Evolutionary conservation across 2,797 vertebrate genomes (phyloP), one percentile per base, ranked within the genome.

Genomic region (Centroberyx gerrardi): DNA sequence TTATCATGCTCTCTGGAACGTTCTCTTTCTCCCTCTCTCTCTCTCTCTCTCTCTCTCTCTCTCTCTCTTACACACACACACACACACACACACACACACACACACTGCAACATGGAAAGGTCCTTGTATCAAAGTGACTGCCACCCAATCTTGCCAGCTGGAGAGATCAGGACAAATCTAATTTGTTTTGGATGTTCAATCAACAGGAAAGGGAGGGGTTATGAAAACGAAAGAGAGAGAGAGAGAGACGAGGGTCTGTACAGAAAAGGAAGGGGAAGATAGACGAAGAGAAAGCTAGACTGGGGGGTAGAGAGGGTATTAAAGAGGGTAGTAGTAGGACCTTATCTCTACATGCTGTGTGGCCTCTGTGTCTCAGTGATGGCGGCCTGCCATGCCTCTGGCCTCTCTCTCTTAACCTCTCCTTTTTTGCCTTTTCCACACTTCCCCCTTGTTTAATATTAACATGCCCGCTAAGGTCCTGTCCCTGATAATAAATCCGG

Each of bases 371-470:
- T 36, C 40, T 29, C 8, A 33, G 29, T 42, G 22, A 40, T 49
- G 64, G 27, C 73, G 74, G 72, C 72, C 70, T 82, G 76, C 55
- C 78, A 46, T 73, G 87, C 83, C 86, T 58, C 85, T 85, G 71
- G 76, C 83, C 65, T 77, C 78, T 85, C 87, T 31, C 28, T 33
- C 33, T 33, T 33, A 33, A 33, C 33, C 33, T 33, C 33, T 33
- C 13, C 42, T 44, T 82, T 22, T 90, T 85, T 82, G 78, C 87
- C 78, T 76, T 78, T 83, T 84, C 84, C 85, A 78, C 90, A 82
- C 69, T 87, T 91, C 87, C 81, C 77, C 82, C 74, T 63, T 91
- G 82, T 87, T 94, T 91, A 92, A 92, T 91, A 91, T 94, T 93
- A 93, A 92, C 92, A 82, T 31, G 80, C 68, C 78, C 72, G 84